phyloP scores from a whole-genome alignment of 2,888 invertebrate genomes.

The Trisateles emortualis region DNA sequence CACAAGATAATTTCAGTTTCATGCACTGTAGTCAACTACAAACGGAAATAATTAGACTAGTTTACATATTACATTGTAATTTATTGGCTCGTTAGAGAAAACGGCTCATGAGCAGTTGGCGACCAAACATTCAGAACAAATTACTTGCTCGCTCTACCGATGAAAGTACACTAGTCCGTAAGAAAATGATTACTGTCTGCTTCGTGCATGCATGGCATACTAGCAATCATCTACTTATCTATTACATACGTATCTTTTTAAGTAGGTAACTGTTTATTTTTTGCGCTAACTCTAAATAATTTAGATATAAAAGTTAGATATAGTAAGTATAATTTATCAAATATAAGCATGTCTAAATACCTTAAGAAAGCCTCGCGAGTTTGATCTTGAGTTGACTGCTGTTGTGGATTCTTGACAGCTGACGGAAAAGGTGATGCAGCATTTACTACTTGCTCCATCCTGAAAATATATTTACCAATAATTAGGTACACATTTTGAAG shows the following conservation, averaged over 20 bases:
- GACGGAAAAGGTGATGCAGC: conserved; percentile 58
- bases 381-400: conserved; percentile 52
- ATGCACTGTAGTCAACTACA: conserved; percentile 28
- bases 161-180: conserved; percentile 65
- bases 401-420: conserved; percentile 53
- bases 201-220: conserved; percentile 52
- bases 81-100: conserved; percentile 70
- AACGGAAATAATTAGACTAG: conserved; percentile 36
- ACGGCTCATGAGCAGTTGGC: conserved; percentile 57
- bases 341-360: conserved; percentile 46
- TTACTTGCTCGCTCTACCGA: conserved; percentile 73
- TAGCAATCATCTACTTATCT: conserved; percentile 45
- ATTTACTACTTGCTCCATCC: conserved; percentile 66
- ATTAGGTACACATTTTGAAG: neutral
- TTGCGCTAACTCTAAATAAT: neutral
- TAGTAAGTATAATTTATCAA: neutral
- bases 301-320: conserved; percentile 8
- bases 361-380: conserved; percentile 55
- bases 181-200: conserved; percentile 60
- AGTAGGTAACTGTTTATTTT: conserved; percentile 6
- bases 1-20: conserved; percentile 25
- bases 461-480: conserved; percentile 55
- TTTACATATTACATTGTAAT: conserved; percentile 60
- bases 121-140: conserved; percentile 71
- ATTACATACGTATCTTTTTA: conserved; percentile 30